Base-by-base conservation (phyloP, 1,140 invertebrate genomes). In the Nomia melanderi region DNA sequence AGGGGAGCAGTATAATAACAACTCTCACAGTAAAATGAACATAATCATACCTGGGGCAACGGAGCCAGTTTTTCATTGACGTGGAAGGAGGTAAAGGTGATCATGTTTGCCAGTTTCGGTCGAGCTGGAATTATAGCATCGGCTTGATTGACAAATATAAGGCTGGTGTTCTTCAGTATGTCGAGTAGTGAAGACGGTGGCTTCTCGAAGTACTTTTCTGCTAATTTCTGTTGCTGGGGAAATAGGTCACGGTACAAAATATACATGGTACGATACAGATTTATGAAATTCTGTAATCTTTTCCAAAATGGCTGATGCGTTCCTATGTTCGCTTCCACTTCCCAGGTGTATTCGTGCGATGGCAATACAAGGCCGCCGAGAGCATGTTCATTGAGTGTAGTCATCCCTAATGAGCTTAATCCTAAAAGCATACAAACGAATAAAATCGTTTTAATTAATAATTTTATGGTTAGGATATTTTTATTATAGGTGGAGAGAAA, bases 111-210 rank as follows among this genome's bases (percentile, higher is more conserved):
- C 39, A 94, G 77, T 14, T 91, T 86, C 0, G 94, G 94, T 62
- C 92, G 90, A 9, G 93, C 89, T 60, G 92, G 91, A 63, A 93
- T 93, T 6, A 94, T 83, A 4, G 89, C 90, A 17, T 93, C 92
- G 79, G 94, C 93, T 17, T 94, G 93, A 78, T 95, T 94, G 0
- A 93, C 60, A 8, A 96, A 78, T 64, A 94, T 57, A 53, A 93
- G 33, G 20, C 91, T 93, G 0, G 91, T 86, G 23, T 93, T 92
- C 47, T 69, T 84, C 31, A 74, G 17, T 0, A 90, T 72, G 5
- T 90, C 88, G 0, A 12, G 1, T 8, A 91, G 0, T 2, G 81
- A 25, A 0, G 88, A 88, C 6, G 85, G 11, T 79, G 4, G 8
- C 8, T 73, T 2, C 66, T 82, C 65, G 63, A 93, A 88, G 71